A percentile compares a stretch with the other conserved stretches of the same genome.
phyloP scores from a whole-genome alignment of 2,113 vertebrate genomes.

The Monarcha castaneiventris region DNA sequence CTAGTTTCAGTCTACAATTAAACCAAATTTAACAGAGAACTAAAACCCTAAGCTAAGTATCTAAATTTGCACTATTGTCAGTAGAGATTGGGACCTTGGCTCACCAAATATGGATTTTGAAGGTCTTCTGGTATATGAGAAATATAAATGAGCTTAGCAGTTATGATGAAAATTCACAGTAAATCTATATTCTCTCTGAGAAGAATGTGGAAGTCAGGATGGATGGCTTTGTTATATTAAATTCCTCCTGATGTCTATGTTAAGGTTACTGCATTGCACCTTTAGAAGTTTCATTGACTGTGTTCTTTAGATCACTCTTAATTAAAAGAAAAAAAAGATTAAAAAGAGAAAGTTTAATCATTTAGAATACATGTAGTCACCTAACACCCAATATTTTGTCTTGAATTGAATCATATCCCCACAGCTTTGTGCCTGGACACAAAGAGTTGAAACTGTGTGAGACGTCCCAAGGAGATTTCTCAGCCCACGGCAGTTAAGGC shows the following conservation, averaged over 20 bases:
- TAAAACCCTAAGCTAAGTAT: background rate
- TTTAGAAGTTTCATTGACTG: background rate
- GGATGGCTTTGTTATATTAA: background rate
- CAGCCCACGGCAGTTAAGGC: background rate
- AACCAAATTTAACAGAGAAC: background rate
- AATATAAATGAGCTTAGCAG: background rate
- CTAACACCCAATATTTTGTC: background rate
- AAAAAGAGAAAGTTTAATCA: background rate
- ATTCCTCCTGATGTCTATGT: rapidly evolving
- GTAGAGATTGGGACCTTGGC: background rate
- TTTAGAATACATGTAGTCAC: background rate
- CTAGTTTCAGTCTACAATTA: background rate
- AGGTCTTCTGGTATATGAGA: background rate
- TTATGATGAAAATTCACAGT: background rate
- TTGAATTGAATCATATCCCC: background rate
- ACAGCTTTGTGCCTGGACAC: background rate
- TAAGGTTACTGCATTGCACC: background rate
- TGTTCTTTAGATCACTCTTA: background rate
- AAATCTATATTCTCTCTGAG: background rate
- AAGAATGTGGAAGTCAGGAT: background rate
- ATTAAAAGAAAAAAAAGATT: background rate
- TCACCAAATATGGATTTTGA: background rate
- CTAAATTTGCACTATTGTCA: background rate
- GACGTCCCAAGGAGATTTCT: background rate
- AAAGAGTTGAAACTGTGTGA: background rate